Evolutionary conservation across 2,113 vertebrate genomes (phyloP), one percentile per base, ranked within the genome.

Genomic region (Actenoides lindsayi): DNA sequence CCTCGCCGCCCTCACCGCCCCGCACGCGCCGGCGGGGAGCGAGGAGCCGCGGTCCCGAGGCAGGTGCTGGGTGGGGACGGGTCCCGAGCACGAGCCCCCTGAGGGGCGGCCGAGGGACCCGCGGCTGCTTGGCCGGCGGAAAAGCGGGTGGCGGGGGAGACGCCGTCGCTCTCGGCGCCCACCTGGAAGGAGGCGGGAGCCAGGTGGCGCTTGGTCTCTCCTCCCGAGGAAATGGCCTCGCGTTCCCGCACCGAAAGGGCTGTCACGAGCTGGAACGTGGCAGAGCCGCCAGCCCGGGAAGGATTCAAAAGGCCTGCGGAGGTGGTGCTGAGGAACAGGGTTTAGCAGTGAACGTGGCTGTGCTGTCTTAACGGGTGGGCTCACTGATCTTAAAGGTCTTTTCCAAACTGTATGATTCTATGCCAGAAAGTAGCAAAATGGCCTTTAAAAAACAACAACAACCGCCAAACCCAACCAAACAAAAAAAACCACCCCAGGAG

Each of bases 371-470:
- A 24, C n/a, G 14, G n/a, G 24, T 60, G 59, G 21, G 24, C n/a
- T 35, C n/a, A 13, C 12, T 59, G 33, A 6, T 24, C 35, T 39
- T 28, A 28, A 63, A 39, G 35, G 60, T 27, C 37, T 17, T 39
- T 39, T 63, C 35, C 60, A 39, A 25, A 10, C 19, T 39, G 41
- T 41, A 63, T 5, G 24, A 63, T 13, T 63, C 25, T 41, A 24
- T 48, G 15, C 63, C 73, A 70, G 79, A 77, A 92, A 95, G 42
- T 8, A 96, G 97, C 62, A 91, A 98, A 46, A 46, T 46, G 46
- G 18, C 19, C 98, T 94, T 91, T 51, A 96, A 93, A 96, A 95
- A 48, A 56, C 18, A n/a, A 33, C 16, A 14, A 42, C 42, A 15
- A 42, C 42, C 13, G 16, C 42, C 13, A 15, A 41, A 41, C 41